phyloP scores from a whole-genome alignment of 2,113 vertebrate genomes.

The Equus przewalskii region DNA sequence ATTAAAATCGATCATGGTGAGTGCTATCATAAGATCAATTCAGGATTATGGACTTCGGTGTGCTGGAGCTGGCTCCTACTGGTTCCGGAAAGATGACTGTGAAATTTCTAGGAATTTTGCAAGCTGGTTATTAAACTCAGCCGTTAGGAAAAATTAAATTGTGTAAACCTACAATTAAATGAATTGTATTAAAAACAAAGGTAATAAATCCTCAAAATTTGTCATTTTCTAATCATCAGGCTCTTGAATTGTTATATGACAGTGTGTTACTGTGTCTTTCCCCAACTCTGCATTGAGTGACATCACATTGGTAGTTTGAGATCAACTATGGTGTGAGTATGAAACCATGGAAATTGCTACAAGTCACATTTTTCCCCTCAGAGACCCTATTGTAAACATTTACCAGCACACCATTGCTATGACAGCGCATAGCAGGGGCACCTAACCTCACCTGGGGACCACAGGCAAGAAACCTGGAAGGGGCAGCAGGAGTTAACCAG shows the following conservation, averaged over 20 bases:
- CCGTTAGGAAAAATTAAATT: constrained; percentile 5
- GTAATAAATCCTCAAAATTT: not conserved
- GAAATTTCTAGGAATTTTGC: not conserved
- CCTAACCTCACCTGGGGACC: not conserved
- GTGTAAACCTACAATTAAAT: not conserved
- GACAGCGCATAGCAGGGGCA: not conserved
- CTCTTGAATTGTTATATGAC: not conserved
- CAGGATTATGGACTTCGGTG: not conserved
- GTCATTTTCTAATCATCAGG: not conserved
- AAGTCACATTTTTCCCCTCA: not conserved
- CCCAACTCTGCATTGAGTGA: not conserved
- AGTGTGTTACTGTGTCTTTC: not conserved
- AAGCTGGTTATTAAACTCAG: not conserved
- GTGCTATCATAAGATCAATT: not conserved
- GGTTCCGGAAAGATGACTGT: not conserved
- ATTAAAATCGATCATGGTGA: not conserved
- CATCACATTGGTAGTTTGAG: not conserved
- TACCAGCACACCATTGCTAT: not conserved
- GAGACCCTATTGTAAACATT: not conserved
- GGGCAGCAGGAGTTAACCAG: not conserved
- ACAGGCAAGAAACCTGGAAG: not conserved
- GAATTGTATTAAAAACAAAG: not conserved
- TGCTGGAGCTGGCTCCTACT: not conserved
- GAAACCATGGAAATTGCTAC: not conserved
- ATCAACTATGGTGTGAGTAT: not conserved